Evolutionary conservation across 2,888 invertebrate genomes (phyloP).

Genomic region (Polyommatus icarus): DNA sequence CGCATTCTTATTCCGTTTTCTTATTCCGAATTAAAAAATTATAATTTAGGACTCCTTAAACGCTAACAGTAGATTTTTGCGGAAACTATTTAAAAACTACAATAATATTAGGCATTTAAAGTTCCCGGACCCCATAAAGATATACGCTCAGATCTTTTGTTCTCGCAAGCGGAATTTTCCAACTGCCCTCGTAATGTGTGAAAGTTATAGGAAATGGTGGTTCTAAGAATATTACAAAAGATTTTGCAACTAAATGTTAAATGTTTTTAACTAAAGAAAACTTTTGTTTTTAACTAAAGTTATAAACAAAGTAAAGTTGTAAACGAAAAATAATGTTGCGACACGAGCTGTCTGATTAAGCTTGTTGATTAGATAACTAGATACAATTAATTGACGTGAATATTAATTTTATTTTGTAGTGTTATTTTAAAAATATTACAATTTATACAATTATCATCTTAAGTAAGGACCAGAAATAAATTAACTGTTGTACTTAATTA

Average conservation of each 20-base stretch:
- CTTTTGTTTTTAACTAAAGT: too few species aligned
- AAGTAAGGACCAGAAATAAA: too few species aligned
- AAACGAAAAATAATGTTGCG: not conserved
- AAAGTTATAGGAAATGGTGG: slow-evolving; percentile 36
- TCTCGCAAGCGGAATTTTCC: slow-evolving; percentile 48
- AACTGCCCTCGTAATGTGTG: slow-evolving; percentile 46
- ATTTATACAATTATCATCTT: too few species aligned
- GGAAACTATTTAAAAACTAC: slow-evolving; percentile 5
- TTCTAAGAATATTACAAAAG: slow-evolving; percentile 2
- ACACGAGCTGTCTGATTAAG: not conserved
- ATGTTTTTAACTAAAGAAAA: not conserved
- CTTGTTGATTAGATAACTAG: not conserved
- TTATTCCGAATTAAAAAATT: not conserved
- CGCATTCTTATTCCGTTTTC: not conserved
- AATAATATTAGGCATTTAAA: slow-evolving; percentile 39
- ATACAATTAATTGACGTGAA: too few species aligned
- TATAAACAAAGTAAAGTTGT: too few species aligned
- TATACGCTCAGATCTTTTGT: slow-evolving; percentile 58
- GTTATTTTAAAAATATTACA: too few species aligned
- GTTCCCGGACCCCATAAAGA: slow-evolving; percentile 67
- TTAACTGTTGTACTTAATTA: too few species aligned
- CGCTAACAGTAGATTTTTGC: not conserved
- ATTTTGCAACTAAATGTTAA: not conserved
- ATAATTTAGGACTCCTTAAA: not conserved
- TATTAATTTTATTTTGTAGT: too few species aligned